phyloP scores from a whole-genome alignment of 2,888 invertebrate species.

The Frankliniella fusca region DNA sequence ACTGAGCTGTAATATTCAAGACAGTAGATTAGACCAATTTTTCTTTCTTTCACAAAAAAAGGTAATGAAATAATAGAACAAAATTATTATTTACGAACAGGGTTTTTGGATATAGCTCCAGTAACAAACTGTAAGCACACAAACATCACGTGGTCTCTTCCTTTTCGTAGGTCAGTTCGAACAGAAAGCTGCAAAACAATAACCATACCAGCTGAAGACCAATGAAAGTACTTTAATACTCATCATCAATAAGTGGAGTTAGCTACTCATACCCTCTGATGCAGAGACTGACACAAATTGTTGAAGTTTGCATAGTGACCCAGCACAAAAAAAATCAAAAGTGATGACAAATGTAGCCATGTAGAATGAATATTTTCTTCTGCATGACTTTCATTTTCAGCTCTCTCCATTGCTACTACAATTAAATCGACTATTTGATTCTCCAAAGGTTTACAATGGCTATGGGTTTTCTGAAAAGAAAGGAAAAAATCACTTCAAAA shows the following conservation, averaged over 20 bases:
- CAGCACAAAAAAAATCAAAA: slow-evolving; percentile 89
- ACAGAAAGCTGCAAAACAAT: slow-evolving; percentile 57
- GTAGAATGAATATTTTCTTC: slow-evolving; percentile 59
- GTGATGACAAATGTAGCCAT: slow-evolving; percentile 91
- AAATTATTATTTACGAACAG: slow-evolving; percentile 52
- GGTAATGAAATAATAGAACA: background rate
- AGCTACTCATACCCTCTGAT: slow-evolving; percentile 62
- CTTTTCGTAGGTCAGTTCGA: slow-evolving; percentile 71
- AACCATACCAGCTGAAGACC: slow-evolving; percentile 9
- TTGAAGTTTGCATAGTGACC: slow-evolving; percentile 93
- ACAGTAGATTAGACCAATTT: background rate
- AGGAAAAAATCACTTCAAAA: slow-evolving; percentile 32
- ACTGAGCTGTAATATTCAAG: slow-evolving; percentile 53
- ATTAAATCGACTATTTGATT: slow-evolving; percentile 89
- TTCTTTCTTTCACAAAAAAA: slow-evolving; percentile 27
- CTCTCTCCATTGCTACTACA: slow-evolving; percentile 86
- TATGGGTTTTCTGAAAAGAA: slow-evolving; percentile 29
- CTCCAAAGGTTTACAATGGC: slow-evolving; percentile 61
- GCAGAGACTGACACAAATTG: slow-evolving; percentile 83
- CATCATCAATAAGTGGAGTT: background rate
- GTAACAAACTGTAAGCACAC: slow-evolving; percentile 94
- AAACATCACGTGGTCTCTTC: slow-evolving; percentile 99
- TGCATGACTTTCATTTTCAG: slow-evolving; percentile 56
- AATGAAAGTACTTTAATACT: background rate
- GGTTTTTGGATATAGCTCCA: slow-evolving; percentile 91